phyloP scores from a whole-genome alignment of 2,797 vertebrate species.

The Selene dorsalis region DNA sequence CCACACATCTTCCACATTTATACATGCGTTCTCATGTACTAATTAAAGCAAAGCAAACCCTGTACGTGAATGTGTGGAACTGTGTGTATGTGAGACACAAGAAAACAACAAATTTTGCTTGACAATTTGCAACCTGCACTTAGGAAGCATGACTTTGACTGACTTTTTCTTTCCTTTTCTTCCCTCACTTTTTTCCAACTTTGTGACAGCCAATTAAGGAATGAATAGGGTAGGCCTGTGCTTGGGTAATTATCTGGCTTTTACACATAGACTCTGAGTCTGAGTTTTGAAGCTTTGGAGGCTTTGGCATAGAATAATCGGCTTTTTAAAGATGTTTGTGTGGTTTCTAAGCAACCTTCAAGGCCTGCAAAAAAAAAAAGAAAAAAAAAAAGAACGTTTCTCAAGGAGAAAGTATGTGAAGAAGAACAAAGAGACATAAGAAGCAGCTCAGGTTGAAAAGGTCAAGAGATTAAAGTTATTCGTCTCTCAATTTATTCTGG shows the following conservation, averaged over 20 bases:
- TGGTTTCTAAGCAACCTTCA: slow-evolving; percentile 74
- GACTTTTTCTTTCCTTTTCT: slow-evolving; percentile 33
- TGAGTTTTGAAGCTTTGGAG: slow-evolving; percentile 67
- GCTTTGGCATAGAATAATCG: slow-evolving; percentile 69
- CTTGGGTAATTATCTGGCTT: slow-evolving; percentile 76
- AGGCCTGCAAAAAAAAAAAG: slow-evolving; percentile 19
- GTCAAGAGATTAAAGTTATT: slow-evolving; percentile 40
- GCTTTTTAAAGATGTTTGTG: slow-evolving; percentile 71
- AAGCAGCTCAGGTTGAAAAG: slow-evolving; percentile 55
- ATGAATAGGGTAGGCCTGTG: slow-evolving; percentile 57
- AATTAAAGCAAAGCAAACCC: slow-evolving; percentile 1
- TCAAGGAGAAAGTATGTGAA: slow-evolving; percentile 46
- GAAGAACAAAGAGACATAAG: slow-evolving; percentile 37
- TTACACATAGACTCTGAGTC: slow-evolving; percentile 55
- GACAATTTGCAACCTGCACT: slow-evolving; percentile 50
- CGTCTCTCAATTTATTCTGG: slow-evolving; percentile 1
- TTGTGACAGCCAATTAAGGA: slow-evolving; percentile 74
- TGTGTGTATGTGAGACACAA: not conserved
- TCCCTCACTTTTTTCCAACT: slow-evolving; percentile 51
- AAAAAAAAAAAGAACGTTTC: slow-evolving; percentile 46
- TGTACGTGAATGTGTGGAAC: not conserved
- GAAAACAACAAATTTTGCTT: not conserved
- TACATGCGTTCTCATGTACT: not conserved
- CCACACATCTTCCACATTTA: not conserved
- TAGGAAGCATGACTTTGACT: slow-evolving; percentile 49